Base-by-base conservation (phyloP, 2,888 invertebrate genomes). In the Dastarcus helophoroides region DNA sequence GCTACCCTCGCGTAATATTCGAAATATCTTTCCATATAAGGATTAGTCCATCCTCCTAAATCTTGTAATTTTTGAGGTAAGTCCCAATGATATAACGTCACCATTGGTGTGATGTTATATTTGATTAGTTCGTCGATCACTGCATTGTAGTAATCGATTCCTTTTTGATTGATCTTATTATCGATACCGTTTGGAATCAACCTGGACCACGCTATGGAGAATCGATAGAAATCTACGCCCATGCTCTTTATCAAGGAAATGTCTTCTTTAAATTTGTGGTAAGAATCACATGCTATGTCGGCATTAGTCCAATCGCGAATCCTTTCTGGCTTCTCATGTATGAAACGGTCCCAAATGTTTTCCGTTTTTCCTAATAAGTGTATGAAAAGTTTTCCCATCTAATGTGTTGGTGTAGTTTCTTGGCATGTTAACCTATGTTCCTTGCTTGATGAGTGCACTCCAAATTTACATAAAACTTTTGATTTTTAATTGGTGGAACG, bases 131-230 rank as follows among this genome's bases (percentile, higher is more conserved):
- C 79, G 47, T 82, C 65, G 30, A 89, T 79, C 24, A 90, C 58
- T 41, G 76, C 70, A 47, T 73, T 76, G 55, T 90, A 90, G 58
- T 85, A 84, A 33, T 71, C 62, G 7, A 89, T 65, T 10, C 83
- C 89, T 2, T 69, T 65, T 22, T 67, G 61, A 51, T 81, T 89
- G 11, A 83, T 62, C 11, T 69, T 51, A 46, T 76, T 72, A 7
- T 69, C 65, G 32, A 71, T 65, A 6, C 81, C 85, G 7, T 67
- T 70, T 0, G 85, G 82, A 39, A 86, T 59, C 26, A 88, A 65
- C 27, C 86, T 63, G 0, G 79, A 60, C 86, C 86, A 88, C 1
- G 82, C 73, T 42, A 81, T 66, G 1, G 79, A 80, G 54, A 81
- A 81, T 22, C 80, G 66, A 54, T 80, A 81, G 36, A 75, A 68